Base-by-base conservation (phyloP, 2,113 vertebrate genomes). In the Pelodiscus sinensis region DNA sequence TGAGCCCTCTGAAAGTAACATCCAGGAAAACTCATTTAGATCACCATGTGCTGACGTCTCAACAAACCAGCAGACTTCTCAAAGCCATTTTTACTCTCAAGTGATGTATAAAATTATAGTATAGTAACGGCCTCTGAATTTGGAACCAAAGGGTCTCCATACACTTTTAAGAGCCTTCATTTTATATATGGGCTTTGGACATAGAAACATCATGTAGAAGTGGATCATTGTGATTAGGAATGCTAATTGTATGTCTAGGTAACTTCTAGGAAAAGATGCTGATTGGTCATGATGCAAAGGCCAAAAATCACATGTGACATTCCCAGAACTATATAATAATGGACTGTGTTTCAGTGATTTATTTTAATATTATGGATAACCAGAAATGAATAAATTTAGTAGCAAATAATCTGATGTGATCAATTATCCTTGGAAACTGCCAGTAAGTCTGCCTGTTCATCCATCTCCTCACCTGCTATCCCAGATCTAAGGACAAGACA, bases 121-220 rank as follows among this genome's bases (percentile, higher is more conserved):
- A 44, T 50, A 8, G 19, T 58, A 91, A 90, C 81, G 0, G 8
- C 1, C 2, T 84, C 55, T 68, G 10, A n/a, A 82, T 5, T 50
- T 87, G 50, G 80, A 92, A 77, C 31, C 38, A 92, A 92, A 92
- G 75, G 6, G 25, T 35, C 14, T 79, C 21, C 79, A 7, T 24
- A 22, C n/a, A 35, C 3, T 35, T 85, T 51, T n/a, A 56, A 82
- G 88, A 91, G 9, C 18, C 56, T 51, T 12, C 51, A 44, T 75
- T 75, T 75, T 75, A 75, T 75, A 75, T 44, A 71, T 50, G 44
- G 22, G 73, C 14, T 93, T 92, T 55, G 85, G 4, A 56, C 60
- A 54, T 2, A 38, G 38, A 75, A 75, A 44, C 21, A 21, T 21
- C 52, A 54, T 54, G 52, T 54, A 54, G 52, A 54, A 24, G 11